Base-by-base conservation (phyloP, 2,797 vertebrate species). In the Syndactyla subalaris region DNA sequence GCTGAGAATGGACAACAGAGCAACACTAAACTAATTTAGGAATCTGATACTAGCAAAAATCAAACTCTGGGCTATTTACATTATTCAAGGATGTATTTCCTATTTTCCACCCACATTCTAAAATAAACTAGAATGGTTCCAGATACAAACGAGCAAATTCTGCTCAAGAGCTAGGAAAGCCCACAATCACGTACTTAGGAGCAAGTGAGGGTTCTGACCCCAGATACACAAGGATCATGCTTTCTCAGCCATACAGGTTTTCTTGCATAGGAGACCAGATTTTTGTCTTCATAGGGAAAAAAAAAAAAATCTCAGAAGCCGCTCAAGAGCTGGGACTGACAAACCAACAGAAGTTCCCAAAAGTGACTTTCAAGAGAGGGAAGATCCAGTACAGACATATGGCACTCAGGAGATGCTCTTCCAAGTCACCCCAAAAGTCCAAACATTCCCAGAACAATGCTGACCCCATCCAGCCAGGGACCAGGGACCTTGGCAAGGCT, bases 341-440 rank as follows among this genome's bases (percentile, higher is more conserved):
- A 58, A 57, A 58, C 12, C 29, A 43, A 18, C 8, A 74, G 62
- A 67, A 81, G 62, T 18, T 51, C 34, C 39, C 41, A 34, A 51
- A 88, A 89, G 75, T 61, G 38, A 39, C n/a, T 78, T 65, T 39
- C 8, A 39, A 43, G 41, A 38, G 10, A 67, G 19, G 6, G 6
- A 36, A 41, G 18, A 34, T 27, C 32, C 34, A 9, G 4, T 14
- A 34, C 41, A 41, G 49, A 70, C 23, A 45, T 1, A 1, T 0
- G 14, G 24, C 43, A 52, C 46, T 17, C 39, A 4, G 3, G 17
- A 55, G 66, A 29, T 7, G 7, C 43, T 41, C 18, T 81, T 81
- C 29, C 14, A 48, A 5, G 26, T 27, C 30, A 43, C 7, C 39
- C 76, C 0, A 0, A 18, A 51, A 73, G 10, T 8, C 46, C 0